Base-by-base conservation (phyloP, 2,888 invertebrate species). In the Choristoneura rosaceana region DNA sequence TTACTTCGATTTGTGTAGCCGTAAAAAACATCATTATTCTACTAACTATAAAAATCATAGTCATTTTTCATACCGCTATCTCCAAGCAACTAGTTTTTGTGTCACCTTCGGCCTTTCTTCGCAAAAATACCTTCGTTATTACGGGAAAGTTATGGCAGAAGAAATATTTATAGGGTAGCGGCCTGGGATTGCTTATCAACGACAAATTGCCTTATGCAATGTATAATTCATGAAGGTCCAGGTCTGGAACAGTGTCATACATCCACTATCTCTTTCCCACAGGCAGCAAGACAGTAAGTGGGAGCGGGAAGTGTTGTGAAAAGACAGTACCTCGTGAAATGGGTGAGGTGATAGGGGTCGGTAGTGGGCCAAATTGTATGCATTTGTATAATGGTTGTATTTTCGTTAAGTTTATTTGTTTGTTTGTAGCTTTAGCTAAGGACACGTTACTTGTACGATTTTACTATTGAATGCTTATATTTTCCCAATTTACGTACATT, bases 151-250 rank as follows among this genome's bases (percentile, higher is more conserved):
- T 73, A 73, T 69, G 73, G 63, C 60, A 33, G 59, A 69, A 73
- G 69, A 64, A 73, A 73, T 69, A 73, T 73, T 69, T 73, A 73
- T 63, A 69, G 59, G 68, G 68, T 58, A 17, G 63, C 47, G 63
- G 59, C 59, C 41, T 60, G 63, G 82, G 87, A 88, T 89, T 87
- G 84, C 84, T 86, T 90, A 85, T 87, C 85, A 84, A 74, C 81
- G 85, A 86, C 89, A 89, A 89, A 90, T 89, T 85, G 87, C 82
- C 79, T 78, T 87, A 68, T 65, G 71, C 66, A 59, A 68, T 77
- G 89, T 89, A 87, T 89, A 89, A 90, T 90, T 90, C 90, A 90
- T 89, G 82, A 84, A 83, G 89, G 87, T 82, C 76, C 66, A 66
- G 71, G 65, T 66, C 58, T 63, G 55, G 34, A 67, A 64, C 59